phyloP scores from a whole-genome alignment of 2,797 vertebrate species.

The Melanotaenia nigrans region DNA sequence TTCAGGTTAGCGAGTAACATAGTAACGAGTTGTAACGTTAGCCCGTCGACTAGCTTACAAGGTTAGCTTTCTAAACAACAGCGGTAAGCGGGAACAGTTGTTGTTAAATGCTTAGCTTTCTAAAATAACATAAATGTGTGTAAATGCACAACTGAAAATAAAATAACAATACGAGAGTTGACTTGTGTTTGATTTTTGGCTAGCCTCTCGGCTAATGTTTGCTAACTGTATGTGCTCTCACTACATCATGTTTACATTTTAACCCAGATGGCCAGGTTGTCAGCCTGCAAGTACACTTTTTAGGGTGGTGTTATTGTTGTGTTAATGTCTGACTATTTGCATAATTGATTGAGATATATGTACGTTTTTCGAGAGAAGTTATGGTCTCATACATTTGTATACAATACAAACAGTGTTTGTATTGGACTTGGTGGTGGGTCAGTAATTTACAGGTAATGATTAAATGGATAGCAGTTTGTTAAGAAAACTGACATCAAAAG shows the following conservation, averaged over 20 bases:
- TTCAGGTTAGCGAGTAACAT: conserved; percentile 59
- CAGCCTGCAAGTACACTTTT: conserved; percentile 24
- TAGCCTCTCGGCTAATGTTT: conserved; percentile 73
- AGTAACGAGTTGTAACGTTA: conserved; percentile 62
- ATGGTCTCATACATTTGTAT: too few relatives aligned
- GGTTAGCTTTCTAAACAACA: conserved; percentile 73
- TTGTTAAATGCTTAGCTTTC: conserved; percentile 48
- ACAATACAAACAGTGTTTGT: neutral
- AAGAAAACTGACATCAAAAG: neutral
- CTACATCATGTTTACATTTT: conserved; percentile 78
- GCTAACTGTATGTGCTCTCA: conserved; percentile 77
- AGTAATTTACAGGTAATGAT: neutral
- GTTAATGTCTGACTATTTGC: neutral
- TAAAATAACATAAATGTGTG: conserved; percentile 27
- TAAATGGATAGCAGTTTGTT: neutral
- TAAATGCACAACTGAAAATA: conserved; percentile 40
- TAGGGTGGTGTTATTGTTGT: conserved; percentile 7
- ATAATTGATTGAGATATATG: neutral
- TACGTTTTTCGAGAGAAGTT: neutral
- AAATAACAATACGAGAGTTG: conserved; percentile 18
- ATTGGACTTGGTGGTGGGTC: neutral
- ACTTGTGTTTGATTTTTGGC: conserved; percentile 35
- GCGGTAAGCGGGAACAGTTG: conserved; percentile 70
- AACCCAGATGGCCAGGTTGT: conserved; percentile 44
- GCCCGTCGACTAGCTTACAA: conserved; percentile 58